These are phyloP conservation scores for Augochlorella aurata DNA, from an alignment of 2,888 invertebrate species.

Conservation along the genomic window DNA sequence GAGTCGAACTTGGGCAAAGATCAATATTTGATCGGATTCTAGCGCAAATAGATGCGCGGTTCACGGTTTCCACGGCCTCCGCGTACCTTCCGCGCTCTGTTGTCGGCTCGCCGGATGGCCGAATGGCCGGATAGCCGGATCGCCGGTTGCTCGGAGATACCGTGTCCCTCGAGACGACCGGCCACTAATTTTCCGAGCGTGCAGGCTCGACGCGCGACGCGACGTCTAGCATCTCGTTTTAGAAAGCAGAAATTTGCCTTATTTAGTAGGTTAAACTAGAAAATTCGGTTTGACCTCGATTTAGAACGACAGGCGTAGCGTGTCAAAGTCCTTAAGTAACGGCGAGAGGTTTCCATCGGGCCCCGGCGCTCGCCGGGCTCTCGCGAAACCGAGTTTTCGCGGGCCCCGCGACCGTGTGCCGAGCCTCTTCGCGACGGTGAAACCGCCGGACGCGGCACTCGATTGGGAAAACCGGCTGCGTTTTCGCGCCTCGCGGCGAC, in stretches of 20 bases:
- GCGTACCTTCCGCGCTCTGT: conserved; percentile 10
- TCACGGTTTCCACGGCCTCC: conserved; percentile 30
- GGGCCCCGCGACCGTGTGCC: neutral
- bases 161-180: conserved; percentile 55
- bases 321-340: conserved; percentile 61
- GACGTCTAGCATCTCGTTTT: conserved; percentile 69
- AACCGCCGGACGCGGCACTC: neutral
- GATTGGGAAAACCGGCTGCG: neutral
- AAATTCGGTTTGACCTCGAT: conserved; percentile 82
- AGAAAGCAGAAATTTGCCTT: conserved; percentile 81
- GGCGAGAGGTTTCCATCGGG: conserved; percentile 62
- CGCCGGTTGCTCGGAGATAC: conserved; percentile 66
- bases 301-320: conserved; percentile 67
- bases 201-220: neutral
- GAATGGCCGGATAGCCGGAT: neutral
- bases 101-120: conserved; percentile 55
- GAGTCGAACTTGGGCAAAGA: conserved; percentile 25
- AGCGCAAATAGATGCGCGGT: conserved; percentile 34
- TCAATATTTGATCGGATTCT: conserved; percentile 44
- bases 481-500: neutral
- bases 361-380: conserved; percentile 33
- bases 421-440: neutral
- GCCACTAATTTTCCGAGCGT: conserved; percentile 69
- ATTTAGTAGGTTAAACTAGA: conserved; percentile 82
- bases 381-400: conserved; percentile 10